phyloP scores from a whole-genome alignment of 2,888 invertebrate genomes.

The Podabrus alpinus region DNA sequence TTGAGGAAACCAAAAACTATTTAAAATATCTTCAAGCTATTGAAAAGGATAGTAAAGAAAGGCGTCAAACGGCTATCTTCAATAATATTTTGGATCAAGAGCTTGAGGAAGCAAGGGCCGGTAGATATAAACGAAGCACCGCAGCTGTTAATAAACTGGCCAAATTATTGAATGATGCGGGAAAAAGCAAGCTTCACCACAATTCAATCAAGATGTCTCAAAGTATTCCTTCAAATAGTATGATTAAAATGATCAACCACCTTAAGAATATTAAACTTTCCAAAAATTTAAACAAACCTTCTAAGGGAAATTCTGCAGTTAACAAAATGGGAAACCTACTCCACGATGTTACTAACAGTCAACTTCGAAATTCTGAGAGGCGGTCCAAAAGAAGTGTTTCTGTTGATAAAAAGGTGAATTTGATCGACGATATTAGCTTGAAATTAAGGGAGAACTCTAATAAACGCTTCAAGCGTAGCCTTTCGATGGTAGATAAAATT shows the following conservation, averaged over 20 bases:
- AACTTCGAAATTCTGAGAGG: too few species aligned
- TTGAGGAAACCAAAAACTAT: not conserved
- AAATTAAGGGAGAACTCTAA: not conserved
- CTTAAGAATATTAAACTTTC: not conserved
- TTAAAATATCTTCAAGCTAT: not conserved
- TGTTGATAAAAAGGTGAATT: not conserved
- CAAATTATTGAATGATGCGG: not conserved
- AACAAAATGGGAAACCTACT: not conserved
- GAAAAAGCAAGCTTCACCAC: not conserved
- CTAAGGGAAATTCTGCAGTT: not conserved
- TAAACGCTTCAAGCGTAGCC: not conserved
- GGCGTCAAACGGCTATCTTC: not conserved
- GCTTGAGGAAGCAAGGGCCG: not conserved
- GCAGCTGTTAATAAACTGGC: not conserved
- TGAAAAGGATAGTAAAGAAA: not conserved
- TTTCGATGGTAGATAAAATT: not conserved
- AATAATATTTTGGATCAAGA: not conserved
- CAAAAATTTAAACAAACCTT: not conserved
- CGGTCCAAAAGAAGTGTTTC: not conserved
- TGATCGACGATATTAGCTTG: not conserved
- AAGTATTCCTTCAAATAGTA: not conserved
- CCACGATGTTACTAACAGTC: not conserved
- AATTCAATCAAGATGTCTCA: not conserved
- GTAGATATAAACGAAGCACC: not conserved
- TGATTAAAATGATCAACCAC: not conserved